Percentiles rank a stretch among this genome's conserved stretches.
phyloP scores from a whole-genome alignment of 2,797 vertebrate genomes.

The Acanthurus lineatus region DNA sequence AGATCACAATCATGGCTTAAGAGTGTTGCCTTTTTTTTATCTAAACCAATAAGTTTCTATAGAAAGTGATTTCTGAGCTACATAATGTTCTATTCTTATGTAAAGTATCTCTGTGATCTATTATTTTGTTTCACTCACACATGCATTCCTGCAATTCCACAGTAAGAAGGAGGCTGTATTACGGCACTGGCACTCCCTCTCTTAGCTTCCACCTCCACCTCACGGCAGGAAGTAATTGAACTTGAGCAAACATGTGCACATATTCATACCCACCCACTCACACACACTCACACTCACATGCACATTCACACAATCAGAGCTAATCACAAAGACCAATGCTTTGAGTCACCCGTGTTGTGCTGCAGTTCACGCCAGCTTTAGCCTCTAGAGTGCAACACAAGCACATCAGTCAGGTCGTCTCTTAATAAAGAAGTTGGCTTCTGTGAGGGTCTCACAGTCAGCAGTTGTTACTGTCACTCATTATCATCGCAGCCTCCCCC shows the following conservation, averaged over 20 bases:
- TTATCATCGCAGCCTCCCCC: conserved; percentile 66
- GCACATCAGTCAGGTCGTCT: conserved; percentile 89
- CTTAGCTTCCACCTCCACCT: conserved; percentile 34
- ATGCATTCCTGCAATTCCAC: conserved; percentile 77
- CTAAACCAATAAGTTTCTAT: background rate
- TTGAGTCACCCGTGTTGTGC: conserved; percentile 28
- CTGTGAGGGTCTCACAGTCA: conserved; percentile 76
- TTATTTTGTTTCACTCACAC: conserved; percentile 40
- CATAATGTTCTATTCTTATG: conserved; percentile 14
- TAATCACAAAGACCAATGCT: conserved; percentile 40
- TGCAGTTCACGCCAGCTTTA: conserved; percentile 37
- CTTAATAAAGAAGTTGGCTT: conserved; percentile 82
- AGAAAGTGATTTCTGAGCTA: background rate
- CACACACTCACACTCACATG: background rate
- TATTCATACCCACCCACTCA: background rate
- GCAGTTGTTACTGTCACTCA: conserved; percentile 94
- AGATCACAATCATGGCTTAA: background rate
- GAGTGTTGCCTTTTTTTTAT: background rate
- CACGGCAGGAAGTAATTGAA: conserved; percentile 69
- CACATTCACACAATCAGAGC: conserved; percentile 12
- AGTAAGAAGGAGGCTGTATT: conserved; percentile 69
- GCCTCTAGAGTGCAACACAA: conserved; percentile 66
- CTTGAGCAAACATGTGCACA: conserved; percentile 53
- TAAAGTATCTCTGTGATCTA: background rate
- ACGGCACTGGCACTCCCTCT: conserved; percentile 62